phyloP scores from a whole-genome alignment of 2,888 invertebrate genomes.

The Rhodophaea formosa region DNA sequence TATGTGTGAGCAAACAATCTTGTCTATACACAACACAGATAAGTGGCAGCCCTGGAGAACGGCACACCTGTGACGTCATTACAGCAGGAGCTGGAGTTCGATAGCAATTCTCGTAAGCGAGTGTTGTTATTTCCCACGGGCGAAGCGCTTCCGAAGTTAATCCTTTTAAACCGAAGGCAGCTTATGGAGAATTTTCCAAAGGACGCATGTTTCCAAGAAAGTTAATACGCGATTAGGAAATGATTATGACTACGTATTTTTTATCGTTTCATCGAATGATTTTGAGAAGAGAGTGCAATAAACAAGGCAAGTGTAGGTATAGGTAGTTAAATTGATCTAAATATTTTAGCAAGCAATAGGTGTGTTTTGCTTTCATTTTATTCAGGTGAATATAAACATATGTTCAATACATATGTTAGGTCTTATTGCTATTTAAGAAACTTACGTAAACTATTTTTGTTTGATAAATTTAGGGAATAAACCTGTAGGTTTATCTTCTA shows the following conservation, averaged over 20 bases:
- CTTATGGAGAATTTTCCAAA: conserved; percentile 6
- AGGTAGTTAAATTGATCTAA: too few relatives aligned
- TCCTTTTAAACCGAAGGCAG: conserved; percentile 16
- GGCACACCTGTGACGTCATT: conserved; percentile 21
- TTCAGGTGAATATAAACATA: too few relatives aligned
- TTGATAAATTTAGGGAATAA: too few relatives aligned
- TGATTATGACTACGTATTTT: background rate
- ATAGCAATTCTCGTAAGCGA: conserved; percentile 21
- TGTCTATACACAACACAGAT: conserved; percentile 10
- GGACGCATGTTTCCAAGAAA: conserved; percentile 8
- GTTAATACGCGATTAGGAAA: background rate
- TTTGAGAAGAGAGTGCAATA: background rate
- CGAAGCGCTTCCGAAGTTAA: conserved; percentile 16
- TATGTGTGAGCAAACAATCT: conserved; percentile 15
- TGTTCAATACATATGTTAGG: too few relatives aligned
- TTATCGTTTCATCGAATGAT: background rate
- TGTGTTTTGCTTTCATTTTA: too few relatives aligned
- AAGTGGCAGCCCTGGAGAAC: conserved; percentile 8
- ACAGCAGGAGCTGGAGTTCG: conserved; percentile 18
- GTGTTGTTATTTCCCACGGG: conserved; percentile 21
- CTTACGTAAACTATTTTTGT: too few relatives aligned
- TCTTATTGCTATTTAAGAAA: too few relatives aligned
- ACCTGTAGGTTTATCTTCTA: too few relatives aligned
- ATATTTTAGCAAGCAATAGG: too few relatives aligned
- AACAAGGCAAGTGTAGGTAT: background rate